phyloP scores from a whole-genome alignment of 2,888 invertebrate species.

The Chrysina gloriosa region DNA sequence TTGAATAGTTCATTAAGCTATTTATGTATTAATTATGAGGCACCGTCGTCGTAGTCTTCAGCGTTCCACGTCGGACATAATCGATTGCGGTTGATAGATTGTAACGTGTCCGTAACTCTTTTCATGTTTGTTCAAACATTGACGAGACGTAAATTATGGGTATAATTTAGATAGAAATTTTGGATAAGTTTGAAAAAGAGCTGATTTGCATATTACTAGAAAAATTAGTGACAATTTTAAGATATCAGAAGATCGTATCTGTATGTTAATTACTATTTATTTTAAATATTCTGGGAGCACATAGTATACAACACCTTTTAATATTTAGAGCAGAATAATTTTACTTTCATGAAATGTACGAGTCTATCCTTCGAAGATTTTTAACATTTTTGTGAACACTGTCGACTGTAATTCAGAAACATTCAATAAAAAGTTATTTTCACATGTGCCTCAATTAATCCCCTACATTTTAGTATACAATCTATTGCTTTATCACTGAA shows the following conservation, averaged over 20 bases:
- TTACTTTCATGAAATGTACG: too few species aligned
- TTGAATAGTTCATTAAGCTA: conserved; percentile 27
- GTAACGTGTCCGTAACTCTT: background rate
- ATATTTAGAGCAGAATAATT: too few species aligned
- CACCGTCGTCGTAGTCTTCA: background rate
- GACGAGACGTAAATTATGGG: background rate
- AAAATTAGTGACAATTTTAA: background rate
- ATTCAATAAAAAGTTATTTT: too few species aligned
- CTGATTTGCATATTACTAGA: background rate
- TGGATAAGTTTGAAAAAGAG: background rate
- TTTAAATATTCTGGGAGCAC: too few species aligned
- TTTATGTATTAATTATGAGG: conserved; percentile 29
- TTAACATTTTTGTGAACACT: background rate
- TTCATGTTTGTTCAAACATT: background rate
- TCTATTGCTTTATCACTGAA: too few species aligned
- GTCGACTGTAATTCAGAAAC: too few species aligned
- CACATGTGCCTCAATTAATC: too few species aligned
- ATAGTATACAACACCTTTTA: too few species aligned
- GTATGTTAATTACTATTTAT: too few species aligned
- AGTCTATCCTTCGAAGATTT: too few species aligned
- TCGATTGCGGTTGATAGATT: background rate
- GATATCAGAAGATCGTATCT: too few species aligned
- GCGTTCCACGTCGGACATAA: conserved; percentile 3
- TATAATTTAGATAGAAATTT: conserved; percentile 3
- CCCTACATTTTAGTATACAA: too few species aligned